phyloP scores from a whole-genome alignment of 2,113 vertebrate species.

The Oreotrochilus melanogaster region DNA sequence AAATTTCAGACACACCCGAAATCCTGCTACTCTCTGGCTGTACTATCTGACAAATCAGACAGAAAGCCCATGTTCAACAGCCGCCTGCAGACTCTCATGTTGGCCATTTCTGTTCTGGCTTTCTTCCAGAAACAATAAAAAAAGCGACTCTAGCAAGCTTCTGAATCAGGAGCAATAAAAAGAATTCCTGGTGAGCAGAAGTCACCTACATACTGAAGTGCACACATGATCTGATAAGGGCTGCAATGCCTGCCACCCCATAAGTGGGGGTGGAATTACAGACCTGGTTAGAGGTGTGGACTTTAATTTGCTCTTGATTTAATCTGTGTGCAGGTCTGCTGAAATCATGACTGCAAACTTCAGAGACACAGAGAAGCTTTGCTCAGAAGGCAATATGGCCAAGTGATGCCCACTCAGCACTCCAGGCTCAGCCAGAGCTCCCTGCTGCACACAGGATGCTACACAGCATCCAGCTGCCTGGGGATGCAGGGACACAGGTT shows the following conservation, averaged over 20 bases:
- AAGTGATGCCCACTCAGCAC: fast-evolving
- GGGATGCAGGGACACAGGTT: fast-evolving
- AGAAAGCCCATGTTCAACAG: not conserved
- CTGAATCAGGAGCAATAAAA: not conserved
- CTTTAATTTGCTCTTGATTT: not conserved
- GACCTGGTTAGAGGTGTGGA: not conserved
- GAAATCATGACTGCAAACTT: not conserved
- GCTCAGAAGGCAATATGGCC: fast-evolving
- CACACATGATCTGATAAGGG: fast-evolving
- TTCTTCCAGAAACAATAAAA: not conserved
- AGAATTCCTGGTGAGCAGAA: not conserved
- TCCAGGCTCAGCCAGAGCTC: not conserved
- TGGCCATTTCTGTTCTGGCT: not conserved
- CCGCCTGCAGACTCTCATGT: no score
- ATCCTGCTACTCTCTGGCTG: not conserved
- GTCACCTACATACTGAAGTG: not conserved
- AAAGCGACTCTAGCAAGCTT: not conserved
- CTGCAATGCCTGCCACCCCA: not conserved
- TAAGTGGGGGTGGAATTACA: not conserved
- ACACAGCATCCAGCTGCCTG: not conserved
- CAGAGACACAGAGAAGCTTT: not conserved
- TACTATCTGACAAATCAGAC: fast-evolving
- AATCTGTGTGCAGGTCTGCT: not conserved
- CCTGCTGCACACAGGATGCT: fast-evolving
- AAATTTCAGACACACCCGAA: not conserved